Conservation (phyloP, 2,113 vertebrate species). For the Suricata suricatta region DNA sequence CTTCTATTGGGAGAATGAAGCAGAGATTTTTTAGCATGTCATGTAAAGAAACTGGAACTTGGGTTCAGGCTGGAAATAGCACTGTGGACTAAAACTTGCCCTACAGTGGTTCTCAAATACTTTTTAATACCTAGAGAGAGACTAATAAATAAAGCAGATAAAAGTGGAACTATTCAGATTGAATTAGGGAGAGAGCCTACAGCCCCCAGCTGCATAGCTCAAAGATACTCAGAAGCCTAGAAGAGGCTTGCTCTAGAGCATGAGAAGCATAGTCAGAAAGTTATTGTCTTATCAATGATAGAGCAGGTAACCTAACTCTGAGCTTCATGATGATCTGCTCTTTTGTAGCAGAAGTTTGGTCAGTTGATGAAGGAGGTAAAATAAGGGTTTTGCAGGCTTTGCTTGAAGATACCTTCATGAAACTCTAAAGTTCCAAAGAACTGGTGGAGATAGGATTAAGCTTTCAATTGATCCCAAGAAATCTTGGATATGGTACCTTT, state of each 20-base stretch:
- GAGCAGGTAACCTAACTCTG: neutral
- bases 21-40: slow-evolving; percentile 53
- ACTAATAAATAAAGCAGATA: slow-evolving; percentile 39
- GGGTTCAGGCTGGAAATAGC: slow-evolving; percentile 31
- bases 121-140: slow-evolving; percentile 23
- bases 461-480: neutral
- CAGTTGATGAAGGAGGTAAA: neutral
- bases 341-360: neutral
- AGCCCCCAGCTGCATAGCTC: neutral
- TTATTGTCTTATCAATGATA: neutral
- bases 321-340: neutral
- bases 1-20: neutral
- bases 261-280: neutral
- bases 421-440: neutral
- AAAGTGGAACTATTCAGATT: neutral
- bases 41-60: neutral
- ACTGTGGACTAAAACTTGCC: neutral
- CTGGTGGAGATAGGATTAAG: neutral
- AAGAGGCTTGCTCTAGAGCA: neutral
- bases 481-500: neutral
- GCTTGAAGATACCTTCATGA: neutral
- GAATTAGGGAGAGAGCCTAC: neutral
- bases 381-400: neutral
- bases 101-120: neutral
- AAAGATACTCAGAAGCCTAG: neutral